phyloP scores from a whole-genome alignment of 2,797 vertebrate species.

The Lagodon rhomboides region DNA sequence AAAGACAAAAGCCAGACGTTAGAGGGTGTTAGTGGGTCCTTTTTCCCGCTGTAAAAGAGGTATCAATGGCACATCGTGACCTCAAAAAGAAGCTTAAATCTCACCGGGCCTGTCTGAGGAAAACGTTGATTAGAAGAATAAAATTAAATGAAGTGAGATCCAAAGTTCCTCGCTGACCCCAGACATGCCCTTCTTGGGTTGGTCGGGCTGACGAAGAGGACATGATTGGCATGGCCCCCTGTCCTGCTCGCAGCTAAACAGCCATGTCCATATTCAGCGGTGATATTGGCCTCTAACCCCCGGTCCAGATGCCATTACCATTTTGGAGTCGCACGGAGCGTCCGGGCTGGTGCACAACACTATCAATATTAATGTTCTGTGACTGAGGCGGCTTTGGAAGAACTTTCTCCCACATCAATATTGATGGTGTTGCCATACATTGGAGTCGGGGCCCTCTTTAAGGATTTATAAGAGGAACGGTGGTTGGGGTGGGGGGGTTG shows the following conservation, averaged over 20 bases:
- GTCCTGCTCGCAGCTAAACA: constrained; percentile 68
- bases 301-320: constrained; percentile 76
- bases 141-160: constrained; percentile 41
- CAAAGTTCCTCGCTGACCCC: constrained; percentile 34
- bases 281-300: constrained; percentile 74
- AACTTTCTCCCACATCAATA: constrained; percentile 89
- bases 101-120: no score
- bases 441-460: constrained; percentile 81
- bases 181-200: constrained; percentile 40
- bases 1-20: no score
- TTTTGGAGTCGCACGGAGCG: constrained; percentile 75
- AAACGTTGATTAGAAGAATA: constrained; percentile 25
- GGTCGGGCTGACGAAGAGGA: constrained; percentile 44
- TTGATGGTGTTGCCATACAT: constrained; percentile 86
- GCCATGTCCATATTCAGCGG: constrained; percentile 79
- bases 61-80: background rate
- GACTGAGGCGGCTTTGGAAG: constrained; percentile 83
- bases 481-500: constrained; percentile 31
- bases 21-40: no score
- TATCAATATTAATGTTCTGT: constrained; percentile 88
- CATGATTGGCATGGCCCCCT: constrained; percentile 57
- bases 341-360: constrained; percentile 78
- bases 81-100: constrained; percentile 9
- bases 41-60: no score
- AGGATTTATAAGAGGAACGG: constrained; percentile 83